Percentiles rank a stretch among this genome's conserved stretches.
Conservation (phyloP, 2,888 invertebrate genomes). For the Dermolepida albohirtum region DNA sequence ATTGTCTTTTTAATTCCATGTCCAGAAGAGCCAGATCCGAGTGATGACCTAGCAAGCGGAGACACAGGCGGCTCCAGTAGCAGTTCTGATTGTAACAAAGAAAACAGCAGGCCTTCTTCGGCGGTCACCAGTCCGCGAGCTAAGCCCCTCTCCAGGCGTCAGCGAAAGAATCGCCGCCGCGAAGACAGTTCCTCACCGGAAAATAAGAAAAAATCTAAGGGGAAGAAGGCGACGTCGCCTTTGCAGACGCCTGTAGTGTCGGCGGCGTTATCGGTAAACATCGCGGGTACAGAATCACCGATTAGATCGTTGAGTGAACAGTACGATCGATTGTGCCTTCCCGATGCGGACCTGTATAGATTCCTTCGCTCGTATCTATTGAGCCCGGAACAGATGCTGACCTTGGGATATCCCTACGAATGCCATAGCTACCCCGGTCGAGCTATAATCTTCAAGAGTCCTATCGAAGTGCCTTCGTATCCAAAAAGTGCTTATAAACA, state of each 20-base stretch:
- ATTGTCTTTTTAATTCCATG: slow-evolving; percentile 52
- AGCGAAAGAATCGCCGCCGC: slow-evolving; percentile 67
- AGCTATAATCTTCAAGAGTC: slow-evolving; percentile 72
- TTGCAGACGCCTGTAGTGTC: not conserved
- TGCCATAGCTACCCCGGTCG: slow-evolving; percentile 71
- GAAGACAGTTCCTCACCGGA: slow-evolving; percentile 55
- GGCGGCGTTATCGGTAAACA: not conserved
- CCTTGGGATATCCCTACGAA: slow-evolving; percentile 80
- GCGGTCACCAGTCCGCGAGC: slow-evolving; percentile 65
- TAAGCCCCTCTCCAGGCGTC: slow-evolving; percentile 68
- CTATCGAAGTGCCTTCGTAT: slow-evolving; percentile 45
- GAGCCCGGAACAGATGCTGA: slow-evolving; percentile 71
- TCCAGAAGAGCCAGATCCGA: slow-evolving; percentile 65
- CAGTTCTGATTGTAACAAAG: slow-evolving; percentile 58
- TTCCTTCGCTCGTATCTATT: slow-evolving; percentile 74
- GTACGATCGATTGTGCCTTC: slow-evolving; percentile 61
- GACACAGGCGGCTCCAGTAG: slow-evolving; percentile 56
- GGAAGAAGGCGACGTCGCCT: slow-evolving; percentile 40
- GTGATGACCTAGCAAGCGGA: slow-evolving; percentile 52
- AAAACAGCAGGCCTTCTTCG: slow-evolving; percentile 62
- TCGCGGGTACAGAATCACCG: not conserved
- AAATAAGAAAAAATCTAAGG: slow-evolving; percentile 52
- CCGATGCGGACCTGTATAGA: slow-evolving; percentile 69
- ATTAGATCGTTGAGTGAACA: slow-evolving; percentile 59
- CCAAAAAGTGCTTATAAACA: slow-evolving; percentile 34